Evolutionary conservation across 1,140 invertebrate species (phyloP).

Genomic region (Zaprionus tsacasi): DNA sequence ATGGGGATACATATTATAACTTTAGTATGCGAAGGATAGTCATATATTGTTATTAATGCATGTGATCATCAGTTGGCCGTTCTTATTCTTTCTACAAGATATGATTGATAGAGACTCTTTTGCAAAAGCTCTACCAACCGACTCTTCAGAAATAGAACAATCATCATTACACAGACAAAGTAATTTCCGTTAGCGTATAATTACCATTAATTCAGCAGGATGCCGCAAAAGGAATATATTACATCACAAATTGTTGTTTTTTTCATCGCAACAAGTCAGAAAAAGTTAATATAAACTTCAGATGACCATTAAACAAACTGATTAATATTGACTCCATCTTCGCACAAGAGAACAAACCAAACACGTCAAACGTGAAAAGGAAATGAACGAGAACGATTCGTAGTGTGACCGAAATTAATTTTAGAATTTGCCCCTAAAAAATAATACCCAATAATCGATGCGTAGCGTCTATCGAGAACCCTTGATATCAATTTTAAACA

Average conservation of each 20-base stretch:
- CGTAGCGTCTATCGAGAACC: no score
- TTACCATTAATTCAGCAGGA: slow-evolving; percentile 17
- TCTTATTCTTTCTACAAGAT: slow-evolving; percentile 80
- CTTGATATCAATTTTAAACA: no score
- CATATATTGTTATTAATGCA: not conserved
- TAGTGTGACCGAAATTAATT: slow-evolving; percentile 18
- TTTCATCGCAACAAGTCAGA: not conserved
- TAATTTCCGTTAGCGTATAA: not conserved
- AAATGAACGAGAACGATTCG: slow-evolving; percentile 28
- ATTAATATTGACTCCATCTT: slow-evolving; percentile 1
- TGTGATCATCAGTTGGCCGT: slow-evolving; percentile 73
- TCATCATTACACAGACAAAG: slow-evolving; percentile 51
- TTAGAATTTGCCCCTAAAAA: not conserved
- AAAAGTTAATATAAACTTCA: not conserved
- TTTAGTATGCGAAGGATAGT: not conserved
- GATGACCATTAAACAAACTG: not conserved
- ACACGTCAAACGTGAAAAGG: slow-evolving; percentile 8
- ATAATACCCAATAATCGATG: no score
- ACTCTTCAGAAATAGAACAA: slow-evolving; percentile 78
- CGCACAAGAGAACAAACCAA: not conserved
- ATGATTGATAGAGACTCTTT: slow-evolving; percentile 47
- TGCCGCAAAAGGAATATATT: not conserved
- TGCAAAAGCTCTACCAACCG: slow-evolving; percentile 46
- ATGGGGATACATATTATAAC: not conserved
- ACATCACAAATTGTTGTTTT: not conserved